phyloP scores from a whole-genome alignment of 2,113 vertebrate genomes.

The Rhinichthys klamathensis region DNA sequence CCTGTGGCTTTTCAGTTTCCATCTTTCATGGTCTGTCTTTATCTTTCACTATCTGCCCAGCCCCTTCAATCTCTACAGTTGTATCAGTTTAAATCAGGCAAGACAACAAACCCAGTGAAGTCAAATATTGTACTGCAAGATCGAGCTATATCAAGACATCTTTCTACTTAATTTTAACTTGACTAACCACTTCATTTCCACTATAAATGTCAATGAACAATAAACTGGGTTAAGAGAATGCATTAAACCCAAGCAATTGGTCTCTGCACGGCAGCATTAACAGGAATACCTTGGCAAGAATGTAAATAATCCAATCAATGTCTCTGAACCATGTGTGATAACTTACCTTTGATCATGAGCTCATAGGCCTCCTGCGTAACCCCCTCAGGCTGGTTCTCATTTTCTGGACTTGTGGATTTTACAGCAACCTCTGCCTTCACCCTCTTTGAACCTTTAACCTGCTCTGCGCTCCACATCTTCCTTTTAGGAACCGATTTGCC shows the following conservation, averaged over 20 bases:
- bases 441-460: slow-evolving; percentile 76
- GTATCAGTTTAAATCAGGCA: too few species aligned
- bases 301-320: not conserved
- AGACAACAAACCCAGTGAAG: too few species aligned
- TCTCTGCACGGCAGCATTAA: not conserved
- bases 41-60: too few species aligned
- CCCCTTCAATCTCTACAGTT: too few species aligned
- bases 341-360: slow-evolving; percentile 87
- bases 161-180: too few species aligned
- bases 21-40: too few species aligned
- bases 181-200: too few species aligned
- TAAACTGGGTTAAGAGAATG: too few species aligned
- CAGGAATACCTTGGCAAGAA: not conserved
- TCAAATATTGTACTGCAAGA: too few species aligned
- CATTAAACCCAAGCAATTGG: too few species aligned
- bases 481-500: slow-evolving; percentile 80
- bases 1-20: too few species aligned
- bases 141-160: accelerated
- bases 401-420: slow-evolving; percentile 76
- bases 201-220: too few species aligned
- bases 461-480: slow-evolving; percentile 79
- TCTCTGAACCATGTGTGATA: not conserved
- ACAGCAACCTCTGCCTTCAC: slow-evolving; percentile 74
- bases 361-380: slow-evolving; percentile 80
- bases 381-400: slow-evolving; percentile 66